Evolutionary conservation across 2,113 vertebrate genomes (phyloP), one percentile per base, ranked within the genome.

Genomic region (Pelmatolapia mariae): DNA sequence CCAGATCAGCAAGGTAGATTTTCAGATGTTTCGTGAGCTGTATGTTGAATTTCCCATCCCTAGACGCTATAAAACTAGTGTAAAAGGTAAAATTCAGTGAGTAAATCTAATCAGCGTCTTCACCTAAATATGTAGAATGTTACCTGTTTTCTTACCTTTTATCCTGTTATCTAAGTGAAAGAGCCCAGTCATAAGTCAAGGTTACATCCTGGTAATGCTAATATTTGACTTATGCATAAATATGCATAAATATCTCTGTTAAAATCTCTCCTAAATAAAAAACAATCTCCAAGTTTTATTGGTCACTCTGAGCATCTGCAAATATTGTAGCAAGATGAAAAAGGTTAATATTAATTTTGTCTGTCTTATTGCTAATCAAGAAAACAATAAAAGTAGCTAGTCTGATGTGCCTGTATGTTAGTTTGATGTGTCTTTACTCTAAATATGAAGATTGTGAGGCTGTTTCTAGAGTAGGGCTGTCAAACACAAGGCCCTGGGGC

Each of bases 191-290:
- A 83, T 12, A 12, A 76, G 82, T 84, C 84, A 15, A 5, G 56
- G 45, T 80, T 81, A 8, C 9, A 45, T 66, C 4, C 33, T 89
- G 90, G 18, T 47, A 78, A 92, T n/a, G 80, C 81, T 80, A 90
- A 89, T 90, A 93, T 94, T 93, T 93, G 82, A 83, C 78, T 82
- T n/a, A n/a, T n/a, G n/a, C n/a, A n/a, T n/a, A n/a, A n/a, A n/a
- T n/a, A n/a, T 52, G 57, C 84, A 36, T 26, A 87, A 84, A 78
- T 38, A 43, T 36, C 8, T 52, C 4, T 13, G n/a, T 16, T 85
- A 18, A 29, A 63, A 84, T 85, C 11, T 10, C 31, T 38, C 61
- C 18, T 36, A 8, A 11, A 33, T n/a, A n/a, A 22, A 26, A 47
- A 10, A 76, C 16, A 76, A 11, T 29, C 40, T 29, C 24, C 40